phyloP scores from a whole-genome alignment of 2,113 vertebrate genomes.

The Arizona elegans region DNA sequence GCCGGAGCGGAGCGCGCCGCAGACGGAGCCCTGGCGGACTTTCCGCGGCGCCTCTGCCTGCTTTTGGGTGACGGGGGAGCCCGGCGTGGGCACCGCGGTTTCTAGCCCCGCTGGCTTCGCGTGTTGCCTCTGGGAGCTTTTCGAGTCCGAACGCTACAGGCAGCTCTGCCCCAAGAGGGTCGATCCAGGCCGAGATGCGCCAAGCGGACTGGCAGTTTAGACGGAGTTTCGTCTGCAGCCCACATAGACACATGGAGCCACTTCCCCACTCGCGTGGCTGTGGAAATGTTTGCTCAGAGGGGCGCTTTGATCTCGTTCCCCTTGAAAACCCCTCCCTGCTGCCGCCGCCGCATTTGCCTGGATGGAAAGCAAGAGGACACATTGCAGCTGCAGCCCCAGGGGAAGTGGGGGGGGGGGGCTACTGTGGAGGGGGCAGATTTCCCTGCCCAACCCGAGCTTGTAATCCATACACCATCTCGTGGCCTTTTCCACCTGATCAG shows the following conservation, averaged over 20 bases:
- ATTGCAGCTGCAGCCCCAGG: neutral
- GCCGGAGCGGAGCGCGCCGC: neutral
- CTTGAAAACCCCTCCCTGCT: too few species aligned
- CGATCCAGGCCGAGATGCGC: neutral
- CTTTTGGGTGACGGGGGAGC: neutral
- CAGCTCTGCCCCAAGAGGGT: neutral
- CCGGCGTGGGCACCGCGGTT: neutral
- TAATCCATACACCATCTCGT: neutral
- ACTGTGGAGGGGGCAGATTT: neutral
- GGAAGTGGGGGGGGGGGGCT: neutral
- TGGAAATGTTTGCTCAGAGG: neutral
- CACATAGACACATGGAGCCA: too few species aligned
- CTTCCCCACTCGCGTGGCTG: fast-evolving
- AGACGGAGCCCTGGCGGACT: neutral
- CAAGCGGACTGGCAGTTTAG: neutral
- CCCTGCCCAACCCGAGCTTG: neutral
- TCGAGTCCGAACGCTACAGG: neutral
- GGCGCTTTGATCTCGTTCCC: too few species aligned
- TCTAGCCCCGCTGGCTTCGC: neutral
- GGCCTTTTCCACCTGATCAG: neutral
- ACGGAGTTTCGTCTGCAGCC: neutral
- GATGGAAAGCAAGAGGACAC: too few species aligned
- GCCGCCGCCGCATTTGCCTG: neutral
- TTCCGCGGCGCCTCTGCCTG: neutral
- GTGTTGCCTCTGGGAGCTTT: neutral